Evolutionary conservation across 2,888 invertebrate genomes (phyloP), one percentile per base, ranked within the genome.

Genomic region (Athetis lepigone): DNA sequence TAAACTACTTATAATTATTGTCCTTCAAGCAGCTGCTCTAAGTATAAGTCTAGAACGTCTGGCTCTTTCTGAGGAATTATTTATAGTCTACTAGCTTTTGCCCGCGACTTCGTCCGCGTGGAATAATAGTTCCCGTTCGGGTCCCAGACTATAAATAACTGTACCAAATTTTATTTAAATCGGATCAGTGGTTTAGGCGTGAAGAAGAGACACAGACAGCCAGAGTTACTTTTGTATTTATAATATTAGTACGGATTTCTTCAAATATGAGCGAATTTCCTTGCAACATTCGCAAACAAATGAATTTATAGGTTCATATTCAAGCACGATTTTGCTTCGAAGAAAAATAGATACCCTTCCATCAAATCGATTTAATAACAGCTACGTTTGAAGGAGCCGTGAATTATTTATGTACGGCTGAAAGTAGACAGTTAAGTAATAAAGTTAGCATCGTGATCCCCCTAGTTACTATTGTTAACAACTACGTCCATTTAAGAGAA

Each of bases 351-450:
- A 29, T 52, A 71, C 43, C 52, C 56, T 40, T 56, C 63, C 18
- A 27, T 50, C 25, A 6, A 37, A 66, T 74, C 75, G 70, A 75
- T 70, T 29, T 62, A 62, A 71, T 69, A 57, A 57, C 43, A 50
- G 43, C 19, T 27, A 6, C 16, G 18, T 57, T 64, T 54, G 39
- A 75, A 33, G 55, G 23, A 49, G 25, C 49, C 47, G 29, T 70
- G 54, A 47, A 59, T 70, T 47, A 70, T 75, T 59, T 27, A 76
- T 71, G 36, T 27, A 16, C 23, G 50, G 37, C 52, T 45, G 60
- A 66, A 61, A 65, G 66, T 76, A 51, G 50, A 58, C 55, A 76
- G 50, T 65, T 60, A 47, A 54, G 29, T 39, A 50, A 73, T 73
- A 43, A 56, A 42, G 23, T 33, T 6, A 18, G 43, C 8, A 64